Conservation (phyloP, 1,140 invertebrate genomes). For the Euura lappo region DNA sequence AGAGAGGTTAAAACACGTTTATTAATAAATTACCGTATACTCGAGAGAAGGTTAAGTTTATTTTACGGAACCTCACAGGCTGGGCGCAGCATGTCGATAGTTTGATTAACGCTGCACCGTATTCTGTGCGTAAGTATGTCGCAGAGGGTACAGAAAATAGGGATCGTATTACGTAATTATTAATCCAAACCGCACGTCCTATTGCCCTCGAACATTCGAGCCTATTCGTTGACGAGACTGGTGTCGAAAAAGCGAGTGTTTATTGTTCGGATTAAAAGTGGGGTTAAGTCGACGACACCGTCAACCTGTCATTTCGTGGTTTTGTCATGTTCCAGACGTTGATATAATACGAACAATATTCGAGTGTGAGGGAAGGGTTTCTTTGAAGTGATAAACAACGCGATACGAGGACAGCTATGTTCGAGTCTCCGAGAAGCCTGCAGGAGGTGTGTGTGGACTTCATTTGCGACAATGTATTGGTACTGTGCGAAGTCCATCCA, state of each 20-base stretch:
- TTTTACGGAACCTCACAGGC: too few species aligned
- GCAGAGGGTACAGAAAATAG: neutral
- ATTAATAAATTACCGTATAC: too few species aligned
- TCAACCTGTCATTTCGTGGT: too few species aligned
- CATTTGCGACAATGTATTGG: constrained; percentile 72
- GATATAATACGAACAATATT: neutral
- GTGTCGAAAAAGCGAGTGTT: too few species aligned
- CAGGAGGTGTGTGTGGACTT: constrained; percentile 74
- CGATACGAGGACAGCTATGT: constrained; percentile 56
- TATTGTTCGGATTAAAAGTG: neutral
- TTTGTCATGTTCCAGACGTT: neutral
- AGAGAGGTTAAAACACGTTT: neutral
- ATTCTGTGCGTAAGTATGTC: neutral
- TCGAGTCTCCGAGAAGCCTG: constrained; percentile 67
- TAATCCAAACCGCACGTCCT: neutral
- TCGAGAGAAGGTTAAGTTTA: too few species aligned
- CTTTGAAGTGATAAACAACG: neutral
- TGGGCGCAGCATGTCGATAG: too few species aligned
- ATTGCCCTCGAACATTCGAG: too few species aligned
- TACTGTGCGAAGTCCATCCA: constrained; percentile 62
- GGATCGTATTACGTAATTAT: neutral
- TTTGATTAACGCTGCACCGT: too few species aligned
- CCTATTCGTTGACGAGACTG: too few species aligned
- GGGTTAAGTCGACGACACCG: neutral
- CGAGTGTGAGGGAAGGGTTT: neutral